Percentiles rank a stretch among this genome's conserved stretches.
Conservation (phyloP, 2,797 vertebrate species). For the Pithecia hirsuta region DNA sequence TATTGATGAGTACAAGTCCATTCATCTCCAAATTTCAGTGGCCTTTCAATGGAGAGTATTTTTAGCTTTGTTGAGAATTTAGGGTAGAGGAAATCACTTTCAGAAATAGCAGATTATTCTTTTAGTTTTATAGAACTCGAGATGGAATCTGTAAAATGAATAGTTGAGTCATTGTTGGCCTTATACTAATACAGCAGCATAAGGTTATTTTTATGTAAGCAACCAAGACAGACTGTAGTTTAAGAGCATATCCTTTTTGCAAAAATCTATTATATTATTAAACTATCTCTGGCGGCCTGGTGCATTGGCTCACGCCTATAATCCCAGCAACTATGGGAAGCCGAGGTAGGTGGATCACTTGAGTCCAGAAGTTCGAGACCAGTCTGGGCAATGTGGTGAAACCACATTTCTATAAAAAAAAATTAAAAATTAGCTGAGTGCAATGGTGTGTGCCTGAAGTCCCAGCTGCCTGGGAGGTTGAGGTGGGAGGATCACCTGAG, state of each 20-base stretch:
- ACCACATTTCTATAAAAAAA: not conserved
- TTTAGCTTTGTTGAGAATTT: constrained; percentile 50
- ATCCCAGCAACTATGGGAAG: not conserved
- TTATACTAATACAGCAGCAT: not conserved
- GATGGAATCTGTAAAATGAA: not conserved
- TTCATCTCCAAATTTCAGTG: constrained; percentile 40
- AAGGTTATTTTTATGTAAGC: not conserved
- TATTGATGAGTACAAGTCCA: constrained; percentile 19
- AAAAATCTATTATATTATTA: not conserved
- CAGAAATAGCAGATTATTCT: constrained; percentile 1
- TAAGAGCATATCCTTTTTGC: not conserved
- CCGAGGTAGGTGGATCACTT: not conserved
- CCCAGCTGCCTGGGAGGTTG: not conserved
- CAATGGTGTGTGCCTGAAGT: not conserved
- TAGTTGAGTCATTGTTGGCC: not conserved
- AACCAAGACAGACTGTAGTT: not conserved
- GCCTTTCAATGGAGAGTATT: constrained; percentile 18
- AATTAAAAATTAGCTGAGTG: not conserved
- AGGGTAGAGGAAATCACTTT: not conserved
- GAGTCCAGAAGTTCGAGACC: not conserved
- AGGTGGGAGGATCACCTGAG: not conserved
- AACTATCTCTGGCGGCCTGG: not conserved
- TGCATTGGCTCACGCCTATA: not conserved
- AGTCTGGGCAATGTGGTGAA: not conserved
- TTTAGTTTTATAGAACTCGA: not conserved